Evolutionary conservation across 2,113 vertebrate species (phyloP), one percentile per base, ranked within the genome.

Genomic region (Mixornis gularis): DNA sequence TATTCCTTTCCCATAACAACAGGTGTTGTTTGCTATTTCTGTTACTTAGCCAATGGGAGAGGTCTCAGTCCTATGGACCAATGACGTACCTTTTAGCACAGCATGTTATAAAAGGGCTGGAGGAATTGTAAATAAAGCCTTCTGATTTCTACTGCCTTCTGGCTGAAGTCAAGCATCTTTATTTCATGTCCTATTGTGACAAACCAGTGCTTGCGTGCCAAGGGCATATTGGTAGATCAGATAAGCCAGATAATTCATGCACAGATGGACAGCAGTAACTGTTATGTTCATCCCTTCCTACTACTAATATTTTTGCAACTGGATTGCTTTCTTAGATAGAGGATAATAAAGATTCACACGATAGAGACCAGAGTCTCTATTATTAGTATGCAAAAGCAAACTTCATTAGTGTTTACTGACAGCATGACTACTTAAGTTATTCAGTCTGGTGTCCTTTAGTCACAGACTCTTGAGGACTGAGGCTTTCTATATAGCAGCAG

Each of bases 381-480:
- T 68, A 79, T 84, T 63, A 74, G 69, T 17, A 79, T 79, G 64
- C 56, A 86, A 84, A 88, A 86, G 17, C 36, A 90, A 90, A 66
- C 32, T 85, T 86, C 46, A 16, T 73, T 74, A 68, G n/a, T 76
- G 40, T 68, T 76, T 88, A 30, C 59, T 80, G 85, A 70, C 87
- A 76, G 53, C 63, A 77, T 4, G 3, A 77, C 71, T 89, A 34
- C 66, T 77, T 53, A 66, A 69, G 48, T 77, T 85, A 70, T 85
- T 87, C 82, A 65, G 46, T 51, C 74, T 94, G 76, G 32, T 82
- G 79, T 90, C 90, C 79, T 93, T 94, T 70, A 94, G 51, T 77
- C 59, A 80, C 26, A 85, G 68, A 25, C 79, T 65, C 87, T 83
- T 51, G 90, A 85, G 87, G 48, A 18, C 51, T 65, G 43, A 70